phyloP scores from a whole-genome alignment of 2,888 invertebrate species.

The Desoria tigrina region DNA sequence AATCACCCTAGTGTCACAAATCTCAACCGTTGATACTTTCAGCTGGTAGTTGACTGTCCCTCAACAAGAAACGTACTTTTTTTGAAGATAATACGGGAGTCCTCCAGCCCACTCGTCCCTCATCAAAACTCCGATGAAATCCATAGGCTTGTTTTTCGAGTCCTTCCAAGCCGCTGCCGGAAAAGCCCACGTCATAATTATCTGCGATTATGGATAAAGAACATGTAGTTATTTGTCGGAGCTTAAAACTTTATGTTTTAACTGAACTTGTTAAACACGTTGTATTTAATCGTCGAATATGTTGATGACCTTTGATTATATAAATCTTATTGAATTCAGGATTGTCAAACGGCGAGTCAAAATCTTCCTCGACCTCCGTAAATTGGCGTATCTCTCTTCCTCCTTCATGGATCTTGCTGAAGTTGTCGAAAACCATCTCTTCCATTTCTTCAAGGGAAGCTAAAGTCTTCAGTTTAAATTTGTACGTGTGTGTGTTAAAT shows the following conservation, averaged over 20 bases:
- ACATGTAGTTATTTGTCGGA: background rate
- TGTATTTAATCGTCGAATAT: too few species aligned
- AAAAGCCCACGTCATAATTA: background rate
- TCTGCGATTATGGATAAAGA: background rate
- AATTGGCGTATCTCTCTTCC: background rate
- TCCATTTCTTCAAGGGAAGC: conserved; percentile 17
- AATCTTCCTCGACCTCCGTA: background rate
- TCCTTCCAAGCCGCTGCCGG: conserved; percentile 6
- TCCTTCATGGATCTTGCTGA: conserved; percentile 10
- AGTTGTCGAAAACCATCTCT: background rate
- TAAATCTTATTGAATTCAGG: conserved; percentile 6
- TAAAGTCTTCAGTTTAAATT: too few species aligned
- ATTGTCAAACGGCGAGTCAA: background rate
- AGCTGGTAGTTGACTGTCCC: too few species aligned
- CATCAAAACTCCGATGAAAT: background rate
- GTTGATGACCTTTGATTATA: background rate
- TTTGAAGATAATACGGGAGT: background rate
- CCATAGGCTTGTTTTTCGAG: conserved; percentile 1
- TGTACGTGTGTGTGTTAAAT: too few species aligned
- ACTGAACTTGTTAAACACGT: too few species aligned
- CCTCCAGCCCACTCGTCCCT: background rate
- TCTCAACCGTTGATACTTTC: too few species aligned
- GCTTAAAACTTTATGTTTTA: background rate
- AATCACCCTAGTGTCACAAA: too few species aligned
- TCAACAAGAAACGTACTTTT: background rate